Evolutionary conservation across 2,797 vertebrate species (phyloP).

Genomic region (Acanthurus tractus): DNA sequence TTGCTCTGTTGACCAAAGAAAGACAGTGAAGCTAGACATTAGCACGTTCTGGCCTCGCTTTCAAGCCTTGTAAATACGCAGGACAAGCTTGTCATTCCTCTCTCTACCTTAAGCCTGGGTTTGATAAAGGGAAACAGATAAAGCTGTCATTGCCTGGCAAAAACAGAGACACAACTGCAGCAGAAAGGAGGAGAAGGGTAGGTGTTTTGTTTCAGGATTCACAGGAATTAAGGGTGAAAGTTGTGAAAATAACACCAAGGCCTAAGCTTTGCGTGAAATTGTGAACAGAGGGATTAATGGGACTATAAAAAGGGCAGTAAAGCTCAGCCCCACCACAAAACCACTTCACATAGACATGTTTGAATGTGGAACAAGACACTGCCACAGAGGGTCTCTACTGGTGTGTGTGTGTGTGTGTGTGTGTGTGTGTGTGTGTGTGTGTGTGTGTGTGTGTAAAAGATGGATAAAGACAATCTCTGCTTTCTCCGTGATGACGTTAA

Average conservation of each 20-base stretch:
- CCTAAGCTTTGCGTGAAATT: conserved; percentile 86
- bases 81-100: conserved; percentile 43
- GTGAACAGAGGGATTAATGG: conserved; percentile 86
- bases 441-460: conserved; percentile 7
- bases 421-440: not conserved
- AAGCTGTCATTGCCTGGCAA: conserved; percentile 60
- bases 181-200: conserved; percentile 42
- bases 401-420: not conserved
- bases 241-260: conserved; percentile 86
- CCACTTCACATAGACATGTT: conserved; percentile 66
- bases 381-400: conserved; percentile 1
- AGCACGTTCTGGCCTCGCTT: not conserved
- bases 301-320: conserved; percentile 83
- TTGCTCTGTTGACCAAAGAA: conserved; percentile 4
- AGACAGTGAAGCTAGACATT: conserved; percentile 11
- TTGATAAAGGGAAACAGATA: conserved; percentile 68
- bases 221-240: conserved; percentile 81
- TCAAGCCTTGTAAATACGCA: conserved; percentile 42
- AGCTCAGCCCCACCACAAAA: conserved; percentile 37
- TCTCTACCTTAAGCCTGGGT: conserved; percentile 42
- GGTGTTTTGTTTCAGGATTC: conserved; percentile 84
- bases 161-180: conserved; percentile 55
- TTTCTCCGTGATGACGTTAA: conserved; percentile 35
- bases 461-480: conserved; percentile 46
- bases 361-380: conserved; percentile 41